Evolutionary conservation across 2,797 vertebrate genomes (phyloP).

Genomic region (Sciaenops ocellatus): DNA sequence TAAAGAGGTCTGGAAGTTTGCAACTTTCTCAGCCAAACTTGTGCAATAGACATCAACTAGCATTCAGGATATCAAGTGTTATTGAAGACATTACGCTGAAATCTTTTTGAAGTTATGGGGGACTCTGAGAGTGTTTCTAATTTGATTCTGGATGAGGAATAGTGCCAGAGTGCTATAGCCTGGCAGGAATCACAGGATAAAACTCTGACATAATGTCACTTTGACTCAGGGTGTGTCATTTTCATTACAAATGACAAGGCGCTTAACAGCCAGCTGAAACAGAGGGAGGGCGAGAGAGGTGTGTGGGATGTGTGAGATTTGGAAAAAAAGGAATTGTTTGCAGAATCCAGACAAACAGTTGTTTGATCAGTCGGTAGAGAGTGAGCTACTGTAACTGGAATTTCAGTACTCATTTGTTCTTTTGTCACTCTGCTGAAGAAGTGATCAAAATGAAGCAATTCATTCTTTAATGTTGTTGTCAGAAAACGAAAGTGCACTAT

Average conservation of each 20-base stretch:
- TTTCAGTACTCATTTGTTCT: slow-evolving; percentile 50
- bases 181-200: slow-evolving; percentile 69
- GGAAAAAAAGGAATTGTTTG: slow-evolving; percentile 38
- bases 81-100: slow-evolving; percentile 63
- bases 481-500: slow-evolving; percentile 1
- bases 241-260: slow-evolving; percentile 70
- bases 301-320: slow-evolving; percentile 36
- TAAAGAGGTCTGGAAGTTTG: slow-evolving; percentile 47
- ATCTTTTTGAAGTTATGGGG: slow-evolving; percentile 57
- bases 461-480: not conserved
- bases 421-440: slow-evolving; percentile 40
- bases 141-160: slow-evolving; percentile 72
- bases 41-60: slow-evolving; percentile 35
- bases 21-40: slow-evolving; percentile 54
- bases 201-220: slow-evolving; percentile 79
- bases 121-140: slow-evolving; percentile 62
- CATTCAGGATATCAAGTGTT: slow-evolving; percentile 55
- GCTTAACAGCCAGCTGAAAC: slow-evolving; percentile 57
- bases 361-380: slow-evolving; percentile 50
- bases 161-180: slow-evolving; percentile 65
- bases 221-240: slow-evolving; percentile 76
- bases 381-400: slow-evolving; percentile 23
- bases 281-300: slow-evolving; percentile 24
- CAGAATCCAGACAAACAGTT: slow-evolving; percentile 49
- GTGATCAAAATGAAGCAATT: slow-evolving; percentile 35